Base-by-base conservation (phyloP, 2,113 vertebrate species). In the Mormoops blainvillei region DNA sequence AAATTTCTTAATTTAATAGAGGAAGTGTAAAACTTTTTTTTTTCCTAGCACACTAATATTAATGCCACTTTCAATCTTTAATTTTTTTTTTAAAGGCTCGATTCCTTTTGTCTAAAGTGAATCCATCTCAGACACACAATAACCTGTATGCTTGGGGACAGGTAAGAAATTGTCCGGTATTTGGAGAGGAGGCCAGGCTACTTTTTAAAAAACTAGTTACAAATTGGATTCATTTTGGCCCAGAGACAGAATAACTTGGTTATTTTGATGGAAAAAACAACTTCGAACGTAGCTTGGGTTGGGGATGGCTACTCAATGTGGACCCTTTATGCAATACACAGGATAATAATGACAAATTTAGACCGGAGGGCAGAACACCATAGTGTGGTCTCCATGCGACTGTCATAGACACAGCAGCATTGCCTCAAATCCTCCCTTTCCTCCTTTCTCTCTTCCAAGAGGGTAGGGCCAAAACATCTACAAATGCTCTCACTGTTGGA, bases 81-180 rank as follows among this genome's bases (percentile, higher is more conserved):
- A 67, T 97, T 70, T 97, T 93, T 98, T 98, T 97, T 93, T 97
- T 74, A 20, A 95, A 99, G 99, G 99, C 99, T 61, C 99, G 99
- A 91, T 99, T 99, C 98, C 99, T 99, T 95, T 98, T 99, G 93
- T 99, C 99, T 56, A 99, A 99, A 98, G 99, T 99, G 98, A 99
- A 99, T 97, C 99, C 99, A 36, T 99, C 99, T 43, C 99, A 99
- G 98, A 99, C 99, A 33, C 99, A 99, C 98, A 99, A 99, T 98
- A 99, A 99, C 98, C 98, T 99, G 85, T 99, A 99, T 68, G 98
- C 99, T 0, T 99, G 99, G 99, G 99, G 99, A 97, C 99, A 99
- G 99, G 99, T 99, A 97, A 97, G 98, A 95, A 86, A 18, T 80
- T 61, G 54, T 74, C 48, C 78, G n/a, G n/a, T 87, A 67, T 96